Conservation (phyloP, 37 sponge, comb jelly and placozoan species). For the Dysidea cf. avara region DNA sequence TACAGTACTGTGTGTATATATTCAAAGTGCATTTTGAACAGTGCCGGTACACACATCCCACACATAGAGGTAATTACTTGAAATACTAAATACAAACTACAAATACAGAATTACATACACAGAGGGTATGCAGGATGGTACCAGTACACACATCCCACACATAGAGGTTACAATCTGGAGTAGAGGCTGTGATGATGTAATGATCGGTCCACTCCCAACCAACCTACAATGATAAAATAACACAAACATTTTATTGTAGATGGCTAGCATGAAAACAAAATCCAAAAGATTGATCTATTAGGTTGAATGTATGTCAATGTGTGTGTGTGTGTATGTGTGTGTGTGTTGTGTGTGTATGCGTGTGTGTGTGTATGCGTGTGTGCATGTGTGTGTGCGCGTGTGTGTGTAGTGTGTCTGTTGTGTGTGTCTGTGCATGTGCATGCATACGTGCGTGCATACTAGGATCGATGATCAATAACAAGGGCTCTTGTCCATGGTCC, state of each 20-base stretch:
- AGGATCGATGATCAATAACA: too few species aligned
- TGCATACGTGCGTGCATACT: too few species aligned
- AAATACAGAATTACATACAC: conserved; percentile 34
- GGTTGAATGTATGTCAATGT: neutral
- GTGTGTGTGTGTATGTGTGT: too few species aligned
- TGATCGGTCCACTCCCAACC: conserved; percentile 68
- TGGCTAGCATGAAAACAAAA: neutral
- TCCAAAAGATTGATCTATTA: neutral
- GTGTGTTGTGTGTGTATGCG: too few species aligned
- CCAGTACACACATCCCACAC: conserved; percentile 41
- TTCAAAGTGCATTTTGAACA: conserved; percentile 18
- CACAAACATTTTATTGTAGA: neutral
- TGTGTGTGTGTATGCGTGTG: too few species aligned
- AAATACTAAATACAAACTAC: too few species aligned
- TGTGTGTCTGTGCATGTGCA: too few species aligned
- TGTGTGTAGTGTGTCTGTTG: too few species aligned
- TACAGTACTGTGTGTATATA: too few species aligned
- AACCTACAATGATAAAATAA: conserved; percentile 32
- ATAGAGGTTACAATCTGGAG: conserved; percentile 61
- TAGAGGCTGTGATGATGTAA: conserved; percentile 61
- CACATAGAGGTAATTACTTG: conserved; percentile 45
- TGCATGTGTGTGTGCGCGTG: too few species aligned
- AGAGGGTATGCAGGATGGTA: conserved; percentile 7
- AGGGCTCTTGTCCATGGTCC: too few species aligned
- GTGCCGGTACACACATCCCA: conserved; percentile 35